Evolutionary conservation across 2,113 vertebrate species (phyloP), one percentile per base, ranked within the genome.

Genomic region (Isichthys henryi): DNA sequence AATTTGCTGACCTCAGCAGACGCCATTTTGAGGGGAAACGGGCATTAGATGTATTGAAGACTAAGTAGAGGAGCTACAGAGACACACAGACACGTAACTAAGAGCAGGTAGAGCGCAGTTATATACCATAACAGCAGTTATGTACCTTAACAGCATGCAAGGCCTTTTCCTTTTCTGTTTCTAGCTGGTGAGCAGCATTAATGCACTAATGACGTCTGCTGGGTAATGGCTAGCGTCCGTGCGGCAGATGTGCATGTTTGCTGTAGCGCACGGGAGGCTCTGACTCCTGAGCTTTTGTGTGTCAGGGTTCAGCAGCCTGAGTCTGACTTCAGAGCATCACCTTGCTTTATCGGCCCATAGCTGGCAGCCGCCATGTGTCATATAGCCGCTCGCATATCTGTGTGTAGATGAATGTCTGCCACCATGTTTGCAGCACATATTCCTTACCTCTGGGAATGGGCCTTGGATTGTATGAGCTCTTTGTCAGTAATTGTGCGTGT

Each of bases 1-100:
- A 84, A 46, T 23, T 84, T 48, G 11, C n/a, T 49, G 83, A 49
- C 48, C 83, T 50, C 48, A 50, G 48, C 13, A 46, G 48, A 31
- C 8, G 83, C 83, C 83, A 86, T 86, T 86, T 86, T 86, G 48
- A 86, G 83, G 46, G 19, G 48, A 86, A 86, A 86, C 48, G 2
- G 83, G 9, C 83, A 50, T 31, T 86, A 50, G 45, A n/a, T 86
- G 46, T 50, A 80, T 80, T 13, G 70, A 43, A n/a, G 13, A 80
- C 74, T 39, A 43, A 43, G 35, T 15, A 5, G 74, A 39, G 35
- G 74, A 80, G 27, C 27, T 9, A 1, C 9, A 11, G 62, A 27
- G 62, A 27, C 9, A 27, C 27, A 31, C 62, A 70, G 9, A 70
- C 31, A 13, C 10, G 27, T 31, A 70, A 31, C n/a, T 70, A 31